A percentile compares a stretch with the other conserved stretches of the same genome.
phyloP scores from a whole-genome alignment of 2,888 invertebrate species.

The Macaria notata region DNA sequence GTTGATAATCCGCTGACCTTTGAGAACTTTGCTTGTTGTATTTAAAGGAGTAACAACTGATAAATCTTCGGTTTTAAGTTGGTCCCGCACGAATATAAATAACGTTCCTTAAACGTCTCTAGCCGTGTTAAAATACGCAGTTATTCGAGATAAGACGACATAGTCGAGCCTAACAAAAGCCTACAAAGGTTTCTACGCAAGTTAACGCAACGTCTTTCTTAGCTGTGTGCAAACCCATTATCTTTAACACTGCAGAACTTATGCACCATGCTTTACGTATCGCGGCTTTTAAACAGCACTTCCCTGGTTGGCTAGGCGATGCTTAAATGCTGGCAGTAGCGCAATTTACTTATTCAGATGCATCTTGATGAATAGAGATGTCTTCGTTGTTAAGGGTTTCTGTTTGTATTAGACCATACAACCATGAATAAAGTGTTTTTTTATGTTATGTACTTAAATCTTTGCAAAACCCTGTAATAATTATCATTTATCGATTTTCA shows the following conservation, averaged over 20 bases:
- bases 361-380: background rate
- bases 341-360: background rate
- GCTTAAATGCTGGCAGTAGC: conserved; percentile 11
- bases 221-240: conserved; percentile 70
- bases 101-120: conserved; percentile 58
- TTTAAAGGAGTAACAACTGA: conserved; percentile 55
- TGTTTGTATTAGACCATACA: no score
- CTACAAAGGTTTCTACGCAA: conserved; percentile 43
- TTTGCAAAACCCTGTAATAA: no score
- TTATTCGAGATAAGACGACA: conserved; percentile 63
- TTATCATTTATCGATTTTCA: no score
- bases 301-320: conserved; percentile 42
- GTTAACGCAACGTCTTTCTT: conserved; percentile 66
- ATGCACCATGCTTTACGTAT: conserved; percentile 70
- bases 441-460: no score
- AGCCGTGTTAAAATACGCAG: conserved; percentile 62
- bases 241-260: conserved; percentile 75
- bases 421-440: no score
- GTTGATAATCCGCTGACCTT: conserved; percentile 50
- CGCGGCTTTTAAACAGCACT: conserved; percentile 72
- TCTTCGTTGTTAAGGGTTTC: no score
- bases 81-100: conserved; percentile 65
- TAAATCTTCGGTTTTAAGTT: conserved; percentile 69
- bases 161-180: conserved; percentile 55
- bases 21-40: conserved; percentile 51